These are phyloP conservation scores for Halcyon badia DNA, from an alignment of 2,797 vertebrate species.

Conservation along the genomic window DNA sequence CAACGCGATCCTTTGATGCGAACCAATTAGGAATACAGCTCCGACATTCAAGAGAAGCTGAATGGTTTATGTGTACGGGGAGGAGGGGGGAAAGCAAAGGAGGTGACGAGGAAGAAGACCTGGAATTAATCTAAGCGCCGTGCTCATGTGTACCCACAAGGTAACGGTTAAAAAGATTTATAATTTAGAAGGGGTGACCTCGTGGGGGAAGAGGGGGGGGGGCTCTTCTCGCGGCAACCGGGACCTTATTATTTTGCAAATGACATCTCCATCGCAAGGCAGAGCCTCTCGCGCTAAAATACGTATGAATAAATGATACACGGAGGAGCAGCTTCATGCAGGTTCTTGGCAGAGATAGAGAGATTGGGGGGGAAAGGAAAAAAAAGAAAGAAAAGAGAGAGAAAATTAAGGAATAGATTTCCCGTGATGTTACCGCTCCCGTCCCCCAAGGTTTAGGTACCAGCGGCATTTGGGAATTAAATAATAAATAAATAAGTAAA, in stretches of 20 bases:
- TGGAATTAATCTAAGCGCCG: constrained; percentile 62
- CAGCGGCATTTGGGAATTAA: neutral
- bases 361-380: neutral
- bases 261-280: constrained; percentile 55
- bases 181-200: constrained; percentile 51
- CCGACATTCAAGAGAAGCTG: neutral
- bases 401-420: constrained; percentile 23
- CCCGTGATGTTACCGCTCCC: neutral
- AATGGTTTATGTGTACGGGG: neutral
- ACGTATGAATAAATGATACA: constrained; percentile 55
- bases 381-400: neutral
- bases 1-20: constrained; percentile 64
- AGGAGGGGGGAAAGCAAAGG: neutral
- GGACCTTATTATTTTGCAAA: constrained; percentile 74
- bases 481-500: neutral
- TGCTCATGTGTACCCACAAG: constrained; percentile 15
- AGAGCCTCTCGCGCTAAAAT: constrained; percentile 3
- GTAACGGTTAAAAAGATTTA: constrained; percentile 50
- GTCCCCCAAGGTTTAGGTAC: neutral
- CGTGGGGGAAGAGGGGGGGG: neutral
- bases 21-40: constrained; percentile 68
- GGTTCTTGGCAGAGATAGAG: neutral
- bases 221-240: constrained; percentile 27
- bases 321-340: constrained; percentile 5
- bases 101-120: neutral